Percentiles rank a stretch among this genome's conserved stretches.
These are phyloP conservation scores for Abrostola tripartita DNA, from an alignment of 2,888 invertebrate species.

Conservation along the genomic window DNA sequence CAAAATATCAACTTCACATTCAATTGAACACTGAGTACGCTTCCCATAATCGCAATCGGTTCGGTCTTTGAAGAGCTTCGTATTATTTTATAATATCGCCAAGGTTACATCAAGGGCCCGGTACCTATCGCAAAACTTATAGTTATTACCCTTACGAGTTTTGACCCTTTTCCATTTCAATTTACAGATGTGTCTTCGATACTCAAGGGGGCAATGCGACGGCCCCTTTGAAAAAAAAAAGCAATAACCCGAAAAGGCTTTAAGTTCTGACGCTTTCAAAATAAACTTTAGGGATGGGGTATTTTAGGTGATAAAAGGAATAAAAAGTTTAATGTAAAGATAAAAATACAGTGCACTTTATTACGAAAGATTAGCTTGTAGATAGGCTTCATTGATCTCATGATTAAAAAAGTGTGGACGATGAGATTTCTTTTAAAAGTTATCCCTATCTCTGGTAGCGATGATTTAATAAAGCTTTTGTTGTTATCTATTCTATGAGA, in stretches of 20 bases:
- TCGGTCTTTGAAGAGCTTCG: neutral
- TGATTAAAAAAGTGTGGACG: slow-evolving; percentile 10
- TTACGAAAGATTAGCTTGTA: slow-evolving; percentile 31
- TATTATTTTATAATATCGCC: slow-evolving; percentile 29
- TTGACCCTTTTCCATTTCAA: slow-evolving; percentile 82
- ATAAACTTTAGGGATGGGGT: slow-evolving; percentile 54
- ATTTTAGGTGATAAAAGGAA: slow-evolving; percentile 47
- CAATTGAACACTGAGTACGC: slow-evolving; percentile 3
- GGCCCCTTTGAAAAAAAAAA: slow-evolving; percentile 67
- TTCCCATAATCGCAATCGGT: slow-evolving; percentile 7
- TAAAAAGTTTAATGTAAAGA: slow-evolving; percentile 50
- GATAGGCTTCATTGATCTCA: slow-evolving; percentile 28
- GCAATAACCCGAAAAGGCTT: slow-evolving; percentile 71
- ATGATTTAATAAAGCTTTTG: slow-evolving; percentile 8
- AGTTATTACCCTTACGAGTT: slow-evolving; percentile 75
- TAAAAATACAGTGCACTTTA: slow-evolving; percentile 46
- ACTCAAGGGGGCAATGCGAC: slow-evolving; percentile 69
- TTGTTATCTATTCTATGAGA: neutral
- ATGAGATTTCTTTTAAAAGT: slow-evolving; percentile 23
- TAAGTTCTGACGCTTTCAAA: slow-evolving; percentile 62
- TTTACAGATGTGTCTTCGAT: slow-evolving; percentile 79
- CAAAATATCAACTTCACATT: neutral
- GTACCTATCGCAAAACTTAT: slow-evolving; percentile 70
- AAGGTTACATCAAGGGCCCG: slow-evolving; percentile 54
- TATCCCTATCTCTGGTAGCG: slow-evolving; percentile 12